These are phyloP conservation scores for Euproctis similis DNA, from an alignment of 2,888 invertebrate species.

Conservation along the genomic window DNA sequence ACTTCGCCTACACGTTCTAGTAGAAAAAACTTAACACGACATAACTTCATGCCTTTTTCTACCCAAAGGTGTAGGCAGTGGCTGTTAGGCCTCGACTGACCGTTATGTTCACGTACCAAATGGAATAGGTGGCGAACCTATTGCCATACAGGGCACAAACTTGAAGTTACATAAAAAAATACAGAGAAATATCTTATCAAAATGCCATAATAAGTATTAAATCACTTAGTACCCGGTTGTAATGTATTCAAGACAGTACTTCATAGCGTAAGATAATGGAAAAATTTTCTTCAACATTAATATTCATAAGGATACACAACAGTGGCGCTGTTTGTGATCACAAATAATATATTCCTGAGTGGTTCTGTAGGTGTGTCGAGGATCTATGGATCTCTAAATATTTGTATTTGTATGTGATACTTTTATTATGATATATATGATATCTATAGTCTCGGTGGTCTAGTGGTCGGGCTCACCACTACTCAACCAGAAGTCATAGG, in stretches of 20 bases:
- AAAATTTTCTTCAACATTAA: constrained; percentile 23
- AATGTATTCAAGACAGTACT: constrained; percentile 21
- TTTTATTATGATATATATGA: too few relatives aligned
- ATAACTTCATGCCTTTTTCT: too few relatives aligned
- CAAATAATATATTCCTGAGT: constrained; percentile 11
- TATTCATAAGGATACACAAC: constrained; percentile 24
- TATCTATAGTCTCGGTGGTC: background rate
- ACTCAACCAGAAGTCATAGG: too few relatives aligned
- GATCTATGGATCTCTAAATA: background rate
- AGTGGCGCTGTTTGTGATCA: constrained; percentile 20
- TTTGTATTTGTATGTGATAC: background rate
- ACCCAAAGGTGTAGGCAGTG: too few relatives aligned
- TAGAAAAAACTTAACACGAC: too few relatives aligned
- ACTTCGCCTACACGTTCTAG: too few relatives aligned
- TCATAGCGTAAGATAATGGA: constrained; percentile 24
- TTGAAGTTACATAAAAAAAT: constrained; percentile 3
- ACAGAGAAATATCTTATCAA: constrained; percentile 5
- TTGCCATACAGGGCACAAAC: too few relatives aligned
- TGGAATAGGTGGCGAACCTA: too few relatives aligned
- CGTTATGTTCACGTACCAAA: too few relatives aligned
- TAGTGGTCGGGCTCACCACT: too few relatives aligned
- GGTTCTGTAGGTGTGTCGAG: constrained; percentile 14
- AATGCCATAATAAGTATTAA: constrained; percentile 15
- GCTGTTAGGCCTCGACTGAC: too few relatives aligned
- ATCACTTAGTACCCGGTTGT: constrained; percentile 18